phyloP scores from a whole-genome alignment of 2,888 invertebrate species.

The Helicoverpa assulta region DNA sequence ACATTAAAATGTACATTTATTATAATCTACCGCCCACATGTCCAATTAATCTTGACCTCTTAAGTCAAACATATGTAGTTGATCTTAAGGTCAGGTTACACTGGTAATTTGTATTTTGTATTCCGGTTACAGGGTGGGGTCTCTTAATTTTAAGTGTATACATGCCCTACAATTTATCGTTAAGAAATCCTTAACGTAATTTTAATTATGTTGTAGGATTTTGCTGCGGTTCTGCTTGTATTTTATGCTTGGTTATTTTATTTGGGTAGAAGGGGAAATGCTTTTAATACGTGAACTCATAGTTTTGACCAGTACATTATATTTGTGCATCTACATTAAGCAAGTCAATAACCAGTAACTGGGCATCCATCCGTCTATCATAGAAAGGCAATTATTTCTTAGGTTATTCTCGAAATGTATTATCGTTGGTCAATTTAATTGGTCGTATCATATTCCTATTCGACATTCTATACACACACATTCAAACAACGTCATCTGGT shows the following conservation, averaged over 20 bases:
- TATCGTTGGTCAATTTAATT: too few species aligned
- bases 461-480: too few species aligned
- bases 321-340: too few species aligned
- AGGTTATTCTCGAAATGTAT: too few species aligned
- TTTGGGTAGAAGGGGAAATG: background rate
- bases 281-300: too few species aligned
- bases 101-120: constrained; percentile 36
- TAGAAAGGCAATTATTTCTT: too few species aligned
- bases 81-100: constrained; percentile 12
- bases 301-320: too few species aligned
- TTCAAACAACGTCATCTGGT: too few species aligned
- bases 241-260: constrained; percentile 2
- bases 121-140: constrained; percentile 38
- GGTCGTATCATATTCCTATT: too few species aligned
- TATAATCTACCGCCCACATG: constrained; percentile 35
- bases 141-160: constrained; percentile 56
- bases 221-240: background rate
- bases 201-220: constrained; percentile 27
- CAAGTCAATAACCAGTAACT: too few species aligned
- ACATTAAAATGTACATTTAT: constrained; percentile 62
- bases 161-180: constrained; percentile 49
- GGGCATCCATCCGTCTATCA: too few species aligned
- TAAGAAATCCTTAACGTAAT: constrained; percentile 42
- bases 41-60: constrained; percentile 16
- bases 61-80: background rate